phyloP scores from a whole-genome alignment of 2,113 vertebrate genomes.

The Chlorodrepanis virens region DNA sequence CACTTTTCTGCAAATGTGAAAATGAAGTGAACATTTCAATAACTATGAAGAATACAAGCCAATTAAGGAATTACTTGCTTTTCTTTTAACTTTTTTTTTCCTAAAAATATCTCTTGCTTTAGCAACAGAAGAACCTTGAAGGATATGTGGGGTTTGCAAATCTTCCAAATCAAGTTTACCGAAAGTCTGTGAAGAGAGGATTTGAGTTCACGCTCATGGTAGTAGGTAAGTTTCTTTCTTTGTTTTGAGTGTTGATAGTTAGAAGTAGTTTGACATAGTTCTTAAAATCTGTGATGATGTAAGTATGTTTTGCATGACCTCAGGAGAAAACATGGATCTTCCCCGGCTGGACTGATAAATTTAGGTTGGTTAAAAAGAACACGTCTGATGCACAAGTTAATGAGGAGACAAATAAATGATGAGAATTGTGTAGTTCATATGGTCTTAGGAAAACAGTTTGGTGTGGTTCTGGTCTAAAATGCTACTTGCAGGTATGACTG shows the following conservation, averaged over 20 bases:
- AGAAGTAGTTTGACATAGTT: not conserved
- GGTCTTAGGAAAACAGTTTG: not conserved
- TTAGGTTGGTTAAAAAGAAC: not conserved
- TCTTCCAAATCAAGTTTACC: constrained; percentile 98
- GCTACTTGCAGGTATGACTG: not conserved
- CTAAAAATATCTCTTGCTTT: not conserved
- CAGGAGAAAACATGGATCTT: not conserved
- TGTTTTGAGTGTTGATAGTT: not conserved
- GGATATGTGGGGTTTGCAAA: constrained; percentile 99
- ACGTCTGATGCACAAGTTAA: not conserved
- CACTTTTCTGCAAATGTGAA: not conserved
- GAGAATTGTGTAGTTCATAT: not conserved
- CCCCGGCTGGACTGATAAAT: not conserved
- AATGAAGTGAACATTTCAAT: not conserved
- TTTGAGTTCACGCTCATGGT: constrained; percentile 99
- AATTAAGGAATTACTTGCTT: not conserved
- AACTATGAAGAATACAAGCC: not conserved
- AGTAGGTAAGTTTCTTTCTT: constrained; percentile 85
- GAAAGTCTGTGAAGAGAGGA: constrained; percentile 98
- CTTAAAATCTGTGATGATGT: not conserved
- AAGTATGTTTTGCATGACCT: not conserved
- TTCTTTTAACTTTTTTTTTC: not conserved
- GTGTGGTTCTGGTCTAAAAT: not conserved
- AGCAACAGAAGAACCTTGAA: constrained; percentile 99
- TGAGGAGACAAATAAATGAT: not conserved